Percentiles rank a stretch among this genome's conserved stretches.
Conservation (phyloP, 2,113 vertebrate species). For the Muscicapa adusta region DNA sequence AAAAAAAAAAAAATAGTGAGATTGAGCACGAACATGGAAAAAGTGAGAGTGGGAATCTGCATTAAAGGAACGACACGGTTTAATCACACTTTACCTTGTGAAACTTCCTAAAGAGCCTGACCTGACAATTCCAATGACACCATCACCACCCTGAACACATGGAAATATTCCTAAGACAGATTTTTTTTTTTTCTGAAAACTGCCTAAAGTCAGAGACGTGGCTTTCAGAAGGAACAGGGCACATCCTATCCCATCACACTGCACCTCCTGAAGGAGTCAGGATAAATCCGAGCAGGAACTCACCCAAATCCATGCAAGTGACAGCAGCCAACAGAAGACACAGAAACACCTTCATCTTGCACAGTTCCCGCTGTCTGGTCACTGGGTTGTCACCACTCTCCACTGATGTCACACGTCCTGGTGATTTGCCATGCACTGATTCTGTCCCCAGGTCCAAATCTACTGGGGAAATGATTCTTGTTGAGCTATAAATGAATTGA, state of each 20-base stretch:
- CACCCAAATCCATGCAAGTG: neutral
- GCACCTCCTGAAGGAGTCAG: neutral
- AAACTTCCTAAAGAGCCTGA: neutral
- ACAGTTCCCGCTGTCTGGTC: rapidly evolving
- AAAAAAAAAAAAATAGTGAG: neutral
- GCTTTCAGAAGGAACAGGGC: neutral
- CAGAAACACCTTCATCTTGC: conserved; percentile 31
- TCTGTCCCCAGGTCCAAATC: neutral
- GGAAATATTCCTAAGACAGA: neutral
- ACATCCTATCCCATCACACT: rapidly evolving
- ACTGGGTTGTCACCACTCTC: neutral
- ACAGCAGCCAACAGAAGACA: neutral
- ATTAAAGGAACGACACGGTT: neutral
- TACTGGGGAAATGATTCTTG: neutral
- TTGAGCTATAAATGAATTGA: neutral
- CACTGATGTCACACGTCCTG: neutral
- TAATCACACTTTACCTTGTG: neutral
- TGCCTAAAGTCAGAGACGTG: rapidly evolving
- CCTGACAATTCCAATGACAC: neutral
- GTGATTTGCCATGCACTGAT: neutral
- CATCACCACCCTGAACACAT: neutral
- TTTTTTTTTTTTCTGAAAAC: neutral
- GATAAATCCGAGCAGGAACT: neutral
- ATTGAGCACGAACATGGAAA: neutral
- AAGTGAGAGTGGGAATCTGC: neutral